phyloP scores from a whole-genome alignment of 2,888 invertebrate genomes.

The Mantis religiosa region DNA sequence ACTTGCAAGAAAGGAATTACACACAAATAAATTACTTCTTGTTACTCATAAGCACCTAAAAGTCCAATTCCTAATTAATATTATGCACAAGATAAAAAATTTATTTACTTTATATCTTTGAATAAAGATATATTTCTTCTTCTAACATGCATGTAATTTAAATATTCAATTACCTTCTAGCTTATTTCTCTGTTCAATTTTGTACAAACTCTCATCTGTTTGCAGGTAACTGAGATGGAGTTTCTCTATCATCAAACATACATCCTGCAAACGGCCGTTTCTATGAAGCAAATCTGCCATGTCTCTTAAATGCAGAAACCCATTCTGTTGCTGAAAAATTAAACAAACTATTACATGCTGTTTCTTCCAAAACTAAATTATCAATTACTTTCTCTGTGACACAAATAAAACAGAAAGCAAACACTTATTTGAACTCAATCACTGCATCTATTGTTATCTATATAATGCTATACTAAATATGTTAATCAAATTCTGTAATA shows the following conservation, averaged over 20 bases:
- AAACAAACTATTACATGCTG: neutral
- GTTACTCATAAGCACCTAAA: too few relatives aligned
- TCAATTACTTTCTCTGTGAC: neutral
- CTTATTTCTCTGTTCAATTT: conserved; percentile 69
- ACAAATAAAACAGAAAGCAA: neutral
- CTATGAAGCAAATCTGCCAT: conserved; percentile 29
- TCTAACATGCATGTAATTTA: too few relatives aligned
- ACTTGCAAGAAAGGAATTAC: too few relatives aligned
- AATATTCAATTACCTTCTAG: conserved; percentile 59
- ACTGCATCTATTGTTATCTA: neutral
- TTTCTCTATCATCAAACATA: conserved; percentile 70
- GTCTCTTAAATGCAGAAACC: neutral
- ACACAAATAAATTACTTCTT: too few relatives aligned
- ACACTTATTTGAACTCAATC: neutral
- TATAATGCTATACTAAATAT: too few relatives aligned
- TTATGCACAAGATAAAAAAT: too few relatives aligned
- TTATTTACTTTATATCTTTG: too few relatives aligned
- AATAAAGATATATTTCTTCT: too few relatives aligned
- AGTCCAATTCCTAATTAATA: too few relatives aligned
- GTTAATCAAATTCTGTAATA: too few relatives aligned
- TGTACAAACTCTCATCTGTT: conserved; percentile 74
- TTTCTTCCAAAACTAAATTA: neutral
- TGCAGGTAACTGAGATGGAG: conserved; percentile 75
- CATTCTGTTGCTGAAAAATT: neutral
- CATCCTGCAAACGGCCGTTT: conserved; percentile 56